Conservation (phyloP, 2,797 vertebrate species). For the Anabacerthia variegaticeps region DNA sequence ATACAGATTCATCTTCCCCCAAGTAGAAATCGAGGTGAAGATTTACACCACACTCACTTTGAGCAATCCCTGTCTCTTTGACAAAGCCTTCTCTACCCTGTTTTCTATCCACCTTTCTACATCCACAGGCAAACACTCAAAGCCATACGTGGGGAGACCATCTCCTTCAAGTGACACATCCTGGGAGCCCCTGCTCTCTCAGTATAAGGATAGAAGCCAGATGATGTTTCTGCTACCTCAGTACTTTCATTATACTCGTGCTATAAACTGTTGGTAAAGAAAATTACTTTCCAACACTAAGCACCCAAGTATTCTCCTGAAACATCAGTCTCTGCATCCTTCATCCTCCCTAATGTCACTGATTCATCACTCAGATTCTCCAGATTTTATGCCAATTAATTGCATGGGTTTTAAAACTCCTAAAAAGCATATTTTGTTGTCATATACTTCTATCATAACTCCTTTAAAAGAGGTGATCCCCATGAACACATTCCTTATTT, state of each 20-base stretch:
- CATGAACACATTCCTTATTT: not conserved
- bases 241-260: not conserved
- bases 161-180: too few relatives aligned
- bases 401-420: not conserved
- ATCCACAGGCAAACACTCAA: not conserved
- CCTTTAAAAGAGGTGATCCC: not conserved
- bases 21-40: accelerated
- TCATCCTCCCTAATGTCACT: not conserved
- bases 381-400: not conserved
- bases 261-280: not conserved
- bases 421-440: not conserved
- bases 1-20: not conserved
- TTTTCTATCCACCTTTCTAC: not conserved
- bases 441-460: not conserved
- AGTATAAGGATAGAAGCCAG: not conserved
- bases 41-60: not conserved
- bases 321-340: not conserved
- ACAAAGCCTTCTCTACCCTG: not conserved
- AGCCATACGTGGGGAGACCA: accelerated
- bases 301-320: not conserved
- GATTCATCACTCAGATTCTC: not conserved
- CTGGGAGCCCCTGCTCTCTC: not conserved
- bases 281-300: not conserved
- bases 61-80: not conserved
- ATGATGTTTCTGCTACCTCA: not conserved